Base-by-base conservation (phyloP, 2,888 invertebrate genomes). In the Anarsia innoxiella region DNA sequence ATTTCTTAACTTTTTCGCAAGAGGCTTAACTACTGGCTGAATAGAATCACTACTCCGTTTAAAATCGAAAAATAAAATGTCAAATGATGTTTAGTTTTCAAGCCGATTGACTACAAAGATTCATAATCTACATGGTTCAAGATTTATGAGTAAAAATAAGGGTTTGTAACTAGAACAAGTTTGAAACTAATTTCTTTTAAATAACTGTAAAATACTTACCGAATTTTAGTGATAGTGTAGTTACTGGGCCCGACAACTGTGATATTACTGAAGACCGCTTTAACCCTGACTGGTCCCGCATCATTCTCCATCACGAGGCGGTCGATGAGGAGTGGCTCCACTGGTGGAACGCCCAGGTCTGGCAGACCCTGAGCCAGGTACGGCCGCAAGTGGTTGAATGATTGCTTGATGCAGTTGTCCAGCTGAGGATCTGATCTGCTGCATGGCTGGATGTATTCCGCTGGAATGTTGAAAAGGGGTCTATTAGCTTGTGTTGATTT, bases 241-340 rank as follows among this genome's bases (percentile, higher is more conserved):
- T 93, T 92, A 54, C 91, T 91, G 10, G 92, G 90, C 23, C 93
- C 93, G n/a, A 87, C 70, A 0, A 91, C 91, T 0, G 92, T 91
- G 51, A 93, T 91, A 58, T 93, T 92, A 39, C 82, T 88, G 71
- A 93, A 93, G 0, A 89, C 75, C 0, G 93, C 93, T 6, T 90
- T 88, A 10, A 93, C 89, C 41, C 91, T 83, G 10, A 93, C 91
- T 0, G 93, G 89, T 0, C 93, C 93, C 6, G 91, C 90, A 0
- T 91, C 90, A 63, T 94, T 93, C 64, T 92, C 91, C 88, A 93
- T 93, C 30, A 90, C 86, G 46, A 94, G 80, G 40, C 88, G 87
- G 30, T 90, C 90, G 39, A 93, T 90, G 39, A 79, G 72, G 48
- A 93, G 72, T 0, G 93, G 93, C 54, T 93, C 93, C 49, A 93